phyloP scores from a whole-genome alignment of 1,140 invertebrate genomes.

The Arion vulgaris region DNA sequence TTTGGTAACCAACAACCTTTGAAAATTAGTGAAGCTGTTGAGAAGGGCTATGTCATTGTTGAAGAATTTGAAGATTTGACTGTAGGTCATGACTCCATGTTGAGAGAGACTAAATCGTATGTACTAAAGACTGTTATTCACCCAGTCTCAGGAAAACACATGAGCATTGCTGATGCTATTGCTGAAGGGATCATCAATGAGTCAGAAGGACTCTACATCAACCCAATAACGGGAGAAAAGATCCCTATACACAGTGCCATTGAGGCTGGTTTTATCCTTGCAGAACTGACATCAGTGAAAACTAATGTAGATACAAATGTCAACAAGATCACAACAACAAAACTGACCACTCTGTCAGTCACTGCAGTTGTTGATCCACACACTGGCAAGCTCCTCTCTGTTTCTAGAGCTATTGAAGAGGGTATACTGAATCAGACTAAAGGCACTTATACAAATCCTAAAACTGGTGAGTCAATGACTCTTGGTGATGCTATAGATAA shows the following conservation, averaged over 20 bases:
- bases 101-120: constrained; percentile 69
- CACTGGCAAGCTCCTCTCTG: constrained; percentile 83
- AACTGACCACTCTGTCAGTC: constrained; percentile 85
- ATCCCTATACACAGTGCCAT: constrained; percentile 89
- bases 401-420: constrained; percentile 87
- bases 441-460: constrained; percentile 82
- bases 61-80: constrained; percentile 52
- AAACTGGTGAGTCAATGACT: constrained; percentile 81
- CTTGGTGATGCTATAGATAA: constrained; percentile 70
- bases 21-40: constrained; percentile 87
- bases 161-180: constrained; percentile 87
- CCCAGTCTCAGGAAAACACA: constrained; percentile 66
- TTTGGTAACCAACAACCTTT: constrained; percentile 70
- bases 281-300: constrained; percentile 79
- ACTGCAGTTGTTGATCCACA: constrained; percentile 86
- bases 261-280: constrained; percentile 76
- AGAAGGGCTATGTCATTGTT: constrained; percentile 71
- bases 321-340: constrained; percentile 80
- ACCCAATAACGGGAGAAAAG: constrained; percentile 82
- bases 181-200: constrained; percentile 87
- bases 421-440: constrained; percentile 87
- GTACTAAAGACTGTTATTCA: constrained; percentile 81
- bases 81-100: constrained; percentile 41
- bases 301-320: constrained; percentile 62
- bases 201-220: constrained; percentile 82